Base-by-base conservation (phyloP, 2,888 invertebrate genomes). In the Flexamia atlantica region DNA sequence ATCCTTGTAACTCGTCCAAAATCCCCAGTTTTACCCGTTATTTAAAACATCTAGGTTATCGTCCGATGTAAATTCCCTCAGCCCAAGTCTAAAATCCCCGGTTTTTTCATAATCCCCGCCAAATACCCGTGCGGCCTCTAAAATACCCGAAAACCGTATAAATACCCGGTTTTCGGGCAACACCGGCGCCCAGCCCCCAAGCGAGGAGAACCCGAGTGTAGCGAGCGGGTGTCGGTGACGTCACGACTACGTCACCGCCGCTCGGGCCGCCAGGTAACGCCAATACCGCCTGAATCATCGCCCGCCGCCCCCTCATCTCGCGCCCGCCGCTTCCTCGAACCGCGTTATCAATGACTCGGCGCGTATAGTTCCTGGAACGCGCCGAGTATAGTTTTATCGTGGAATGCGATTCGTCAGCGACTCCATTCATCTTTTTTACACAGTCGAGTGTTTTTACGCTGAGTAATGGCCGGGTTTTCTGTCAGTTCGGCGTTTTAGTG, bases 321-420 rank as follows among this genome's bases (percentile, higher is more conserved):
- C 53, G 23, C 17, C 46, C 46, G 12, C 14, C 46, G 12, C 53
- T 46, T 46, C 12, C 46, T n/a, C 46, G 46, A 46, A 46, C 46
- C 46, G 46, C 46, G 46, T 46, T 46, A 46, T 46, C 46, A 46
- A 46, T 46, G 46, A 46, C 46, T 46, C 46, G 10, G 46, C 46
- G 46, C n/a, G 10, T 20, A 10, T 46, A 10, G 23, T 53, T 53
- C 53, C 23, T 10, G 53, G 53, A 53, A 53, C 53, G 53, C 20
- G 53, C 20, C 23, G 53, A 10, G 12, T 40, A 17, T 53, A 20
- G 20, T 53, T 53, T 53, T 53, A 53, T 53, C 53, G 53, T 10
- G 53, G 53, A 53, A 53, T 23, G 23, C 23, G 53, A 53, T 53
- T 53, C 12, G 53, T 23, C 53, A 53, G 53, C 20, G 53, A 53